phyloP scores from a whole-genome alignment of 2,888 invertebrate genomes.

The Eristalis intricaria region DNA sequence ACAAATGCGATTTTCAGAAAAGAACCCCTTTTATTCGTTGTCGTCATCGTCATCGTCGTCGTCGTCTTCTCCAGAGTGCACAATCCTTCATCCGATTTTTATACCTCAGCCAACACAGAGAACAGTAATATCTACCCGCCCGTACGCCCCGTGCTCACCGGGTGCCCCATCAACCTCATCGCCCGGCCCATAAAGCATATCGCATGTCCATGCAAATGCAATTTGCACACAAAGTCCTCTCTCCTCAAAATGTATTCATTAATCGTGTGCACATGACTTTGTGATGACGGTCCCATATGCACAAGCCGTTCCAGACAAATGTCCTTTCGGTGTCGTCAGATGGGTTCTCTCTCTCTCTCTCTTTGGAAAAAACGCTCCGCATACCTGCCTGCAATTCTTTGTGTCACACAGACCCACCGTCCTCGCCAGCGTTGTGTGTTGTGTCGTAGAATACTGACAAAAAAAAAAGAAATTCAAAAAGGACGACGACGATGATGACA shows the following conservation, averaged over 20 bases:
- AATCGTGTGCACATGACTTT: constrained; percentile 75
- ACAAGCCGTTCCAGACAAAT: constrained; percentile 70
- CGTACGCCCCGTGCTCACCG: neutral
- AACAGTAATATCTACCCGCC: constrained; percentile 20
- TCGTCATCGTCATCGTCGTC: neutral
- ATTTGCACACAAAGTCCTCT: constrained; percentile 69
- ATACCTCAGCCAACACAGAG: constrained; percentile 49
- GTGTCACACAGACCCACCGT: constrained; percentile 21
- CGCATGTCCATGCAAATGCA: constrained; percentile 72
- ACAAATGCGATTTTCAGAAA: constrained; percentile 47
- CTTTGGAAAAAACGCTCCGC: constrained; percentile 34
- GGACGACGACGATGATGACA: neutral
- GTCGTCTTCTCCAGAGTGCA: constrained; percentile 35
- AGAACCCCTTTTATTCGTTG: constrained; percentile 4
- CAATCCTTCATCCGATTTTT: constrained; percentile 49
- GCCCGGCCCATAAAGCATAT: constrained; percentile 53
- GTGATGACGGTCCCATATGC: constrained; percentile 72
- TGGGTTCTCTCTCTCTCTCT: constrained; percentile 25
- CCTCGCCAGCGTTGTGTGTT: neutral
- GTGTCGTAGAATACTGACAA: constrained; percentile 23
- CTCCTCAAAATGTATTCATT: constrained; percentile 73
- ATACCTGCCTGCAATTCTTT: constrained; percentile 65
- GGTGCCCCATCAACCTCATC: neutral
- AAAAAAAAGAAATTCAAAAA: constrained; percentile 14
- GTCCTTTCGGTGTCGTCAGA: constrained; percentile 64